phyloP scores from a whole-genome alignment of 1,140 invertebrate genomes.

The Apis cerana region DNA sequence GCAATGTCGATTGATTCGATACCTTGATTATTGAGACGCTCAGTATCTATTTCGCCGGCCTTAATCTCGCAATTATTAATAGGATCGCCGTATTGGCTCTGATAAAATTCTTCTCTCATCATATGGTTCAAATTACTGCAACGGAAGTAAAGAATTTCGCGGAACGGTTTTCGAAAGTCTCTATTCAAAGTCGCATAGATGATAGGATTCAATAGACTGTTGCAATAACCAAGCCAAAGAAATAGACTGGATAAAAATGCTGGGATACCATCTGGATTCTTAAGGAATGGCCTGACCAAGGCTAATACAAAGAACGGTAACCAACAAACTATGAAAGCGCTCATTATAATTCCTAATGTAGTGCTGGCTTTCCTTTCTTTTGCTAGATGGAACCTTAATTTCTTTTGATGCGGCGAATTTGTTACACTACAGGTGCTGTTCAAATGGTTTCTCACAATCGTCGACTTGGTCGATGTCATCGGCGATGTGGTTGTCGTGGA shows the following conservation, averaged over 20 bases:
- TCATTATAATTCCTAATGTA: slow-evolving; percentile 98
- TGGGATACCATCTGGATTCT: slow-evolving; percentile 84
- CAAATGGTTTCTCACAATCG: slow-evolving; percentile 75
- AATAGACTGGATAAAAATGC: slow-evolving; percentile 84
- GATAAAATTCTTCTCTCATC: slow-evolving; percentile 96
- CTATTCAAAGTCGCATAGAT: slow-evolving; percentile 96
- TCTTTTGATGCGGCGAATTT: slow-evolving; percentile 84
- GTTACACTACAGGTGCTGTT: slow-evolving; percentile 79
- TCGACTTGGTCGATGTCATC: slow-evolving; percentile 69
- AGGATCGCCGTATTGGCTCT: slow-evolving; percentile 94
- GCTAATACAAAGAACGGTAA: slow-evolving; percentile 97
- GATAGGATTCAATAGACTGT: slow-evolving; percentile 95
- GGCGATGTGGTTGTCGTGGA: slow-evolving; percentile 62
- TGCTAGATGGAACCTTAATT: slow-evolving; percentile 89
- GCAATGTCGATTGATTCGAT: slow-evolving; percentile 53
- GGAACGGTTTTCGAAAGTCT: slow-evolving; percentile 96
- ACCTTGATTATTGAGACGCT: slow-evolving; percentile 62
- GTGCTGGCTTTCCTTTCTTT: slow-evolving; percentile 97
- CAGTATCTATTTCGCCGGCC: slow-evolving; percentile 66
- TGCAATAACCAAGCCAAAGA: slow-evolving; percentile 96
- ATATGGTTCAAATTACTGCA: slow-evolving; percentile 94
- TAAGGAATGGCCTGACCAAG: slow-evolving; percentile 90
- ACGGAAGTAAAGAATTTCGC: slow-evolving; percentile 93
- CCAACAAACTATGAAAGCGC: slow-evolving; percentile 98
- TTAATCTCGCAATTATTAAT: slow-evolving; percentile 78